These are phyloP conservation scores for Solenopsis invicta DNA, from an alignment of 1,140 invertebrate species.

Conservation along the genomic window DNA sequence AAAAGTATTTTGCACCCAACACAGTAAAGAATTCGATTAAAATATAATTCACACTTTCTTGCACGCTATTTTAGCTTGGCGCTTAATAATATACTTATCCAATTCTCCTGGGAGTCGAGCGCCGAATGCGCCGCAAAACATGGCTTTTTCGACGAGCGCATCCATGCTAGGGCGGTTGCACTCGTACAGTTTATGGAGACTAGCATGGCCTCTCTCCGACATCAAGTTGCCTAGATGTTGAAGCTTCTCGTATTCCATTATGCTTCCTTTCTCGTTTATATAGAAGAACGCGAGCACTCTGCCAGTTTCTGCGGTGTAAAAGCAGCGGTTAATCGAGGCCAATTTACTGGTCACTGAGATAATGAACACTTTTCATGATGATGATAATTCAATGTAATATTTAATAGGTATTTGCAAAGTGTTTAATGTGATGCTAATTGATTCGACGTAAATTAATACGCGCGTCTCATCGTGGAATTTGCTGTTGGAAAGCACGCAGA, in stretches of 20 bases:
- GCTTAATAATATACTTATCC: conserved; percentile 88
- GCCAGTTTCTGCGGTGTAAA: conserved; percentile 85
- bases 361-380: conserved; percentile 17
- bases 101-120: conserved; percentile 96
- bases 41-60: conserved; percentile 8
- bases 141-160: conserved; percentile 93
- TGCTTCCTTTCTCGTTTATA: conserved; percentile 82
- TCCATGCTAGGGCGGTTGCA: conserved; percentile 97
- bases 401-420: neutral
- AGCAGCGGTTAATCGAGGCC: conserved; percentile 39
- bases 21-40: neutral
- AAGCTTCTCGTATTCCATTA: conserved; percentile 85
- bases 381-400: conserved; percentile 24
- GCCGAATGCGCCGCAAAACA: conserved; percentile 91
- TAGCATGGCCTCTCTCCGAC: conserved; percentile 96
- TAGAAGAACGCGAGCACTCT: conserved; percentile 86
- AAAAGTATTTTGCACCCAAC: too few relatives aligned
- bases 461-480: neutral
- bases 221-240: conserved; percentile 93
- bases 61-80: neutral
- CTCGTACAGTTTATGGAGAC: conserved; percentile 95
- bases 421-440: conserved; percentile 21
- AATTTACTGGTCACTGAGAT: conserved; percentile 35
- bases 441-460: conserved; percentile 7
- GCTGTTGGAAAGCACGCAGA: neutral